Evolutionary conservation across 1,140 invertebrate species (phyloP).

Genomic region (Tetragnatha versicolor): DNA sequence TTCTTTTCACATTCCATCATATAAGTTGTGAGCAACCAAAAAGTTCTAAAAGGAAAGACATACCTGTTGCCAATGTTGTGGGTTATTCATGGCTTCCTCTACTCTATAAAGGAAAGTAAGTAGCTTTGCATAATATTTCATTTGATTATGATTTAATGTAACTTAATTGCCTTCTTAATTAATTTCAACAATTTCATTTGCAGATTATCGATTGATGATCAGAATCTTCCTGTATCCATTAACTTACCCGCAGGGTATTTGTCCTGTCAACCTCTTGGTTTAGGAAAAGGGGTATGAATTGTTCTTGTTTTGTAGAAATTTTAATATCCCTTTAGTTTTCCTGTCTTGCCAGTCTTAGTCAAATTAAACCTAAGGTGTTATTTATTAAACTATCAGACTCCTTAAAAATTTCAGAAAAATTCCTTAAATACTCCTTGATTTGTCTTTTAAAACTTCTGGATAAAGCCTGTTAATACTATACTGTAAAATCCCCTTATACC

Average conservation of each 20-base stretch:
- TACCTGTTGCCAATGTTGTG: conserved; percentile 84
- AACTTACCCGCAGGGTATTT: conserved; percentile 87
- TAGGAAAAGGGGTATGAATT: conserved; percentile 83
- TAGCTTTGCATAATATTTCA: not conserved
- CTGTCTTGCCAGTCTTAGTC: too few species aligned
- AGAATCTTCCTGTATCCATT: conserved; percentile 81
- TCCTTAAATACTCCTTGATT: too few species aligned
- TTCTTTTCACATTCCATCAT: conserved; percentile 89
- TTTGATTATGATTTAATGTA: not conserved
- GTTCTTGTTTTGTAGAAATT: too few species aligned
- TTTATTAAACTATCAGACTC: too few species aligned
- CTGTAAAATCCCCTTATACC: too few species aligned
- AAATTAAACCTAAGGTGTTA: too few species aligned
- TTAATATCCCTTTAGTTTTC: too few species aligned
- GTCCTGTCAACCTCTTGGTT: conserved; percentile 83
- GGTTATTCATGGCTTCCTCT: conserved; percentile 91
- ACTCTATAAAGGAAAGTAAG: conserved; percentile 77
- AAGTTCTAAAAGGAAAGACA: conserved; percentile 76
- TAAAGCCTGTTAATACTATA: too few species aligned
- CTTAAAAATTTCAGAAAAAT: too few species aligned
- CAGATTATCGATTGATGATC: conserved; percentile 76
- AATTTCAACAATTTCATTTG: conserved; percentile 58
- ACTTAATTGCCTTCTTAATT: not conserved
- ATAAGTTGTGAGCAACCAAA: conserved; percentile 73
- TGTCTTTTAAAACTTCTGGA: too few species aligned